phyloP scores from a whole-genome alignment of 2,888 invertebrate genomes.

The Oxytorus armatus region DNA sequence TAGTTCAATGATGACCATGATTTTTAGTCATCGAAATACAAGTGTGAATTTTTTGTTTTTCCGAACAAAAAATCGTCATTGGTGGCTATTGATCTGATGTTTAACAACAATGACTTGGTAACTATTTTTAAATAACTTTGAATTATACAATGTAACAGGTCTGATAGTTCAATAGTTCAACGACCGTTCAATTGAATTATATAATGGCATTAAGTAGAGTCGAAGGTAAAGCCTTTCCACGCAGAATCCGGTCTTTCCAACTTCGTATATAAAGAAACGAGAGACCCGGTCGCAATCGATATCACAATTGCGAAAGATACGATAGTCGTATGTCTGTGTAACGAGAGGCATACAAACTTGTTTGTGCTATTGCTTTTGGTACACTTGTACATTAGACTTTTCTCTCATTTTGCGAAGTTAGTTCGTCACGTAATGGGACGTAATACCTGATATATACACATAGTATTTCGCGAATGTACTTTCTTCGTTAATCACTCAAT shows the following conservation, averaged over 20 bases:
- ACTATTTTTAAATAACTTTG: conserved; percentile 1
- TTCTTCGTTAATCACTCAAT: conserved; percentile 60
- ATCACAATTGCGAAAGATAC: conserved; percentile 64
- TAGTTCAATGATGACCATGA: too few species aligned
- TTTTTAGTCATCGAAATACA: too few species aligned
- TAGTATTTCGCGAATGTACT: conserved; percentile 1
- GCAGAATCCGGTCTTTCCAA: conserved; percentile 61
- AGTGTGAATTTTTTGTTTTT: too few species aligned
- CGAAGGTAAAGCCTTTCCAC: conserved; percentile 32
- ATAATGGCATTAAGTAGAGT: conserved; percentile 37
- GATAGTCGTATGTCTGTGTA: conserved; percentile 21
- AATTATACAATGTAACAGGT: not conserved
- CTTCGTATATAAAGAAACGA: conserved; percentile 45
- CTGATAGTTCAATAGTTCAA: conserved; percentile 32
- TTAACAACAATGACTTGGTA: not conserved
- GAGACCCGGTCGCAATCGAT: conserved; percentile 62
- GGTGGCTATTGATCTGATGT: not conserved
- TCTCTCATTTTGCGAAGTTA: conserved; percentile 32
- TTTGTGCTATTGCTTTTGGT: conserved; percentile 33
- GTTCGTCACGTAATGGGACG: conserved; percentile 40
- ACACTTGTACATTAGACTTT: conserved; percentile 7
- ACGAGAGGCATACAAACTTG: conserved; percentile 44
- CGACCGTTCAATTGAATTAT: conserved; percentile 60
- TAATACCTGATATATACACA: conserved; percentile 17
- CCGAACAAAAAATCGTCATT: not conserved